Evolutionary conservation across 2,888 invertebrate species (phyloP), one percentile per base, ranked within the genome.

Genomic region (Drosophila mimica): DNA sequence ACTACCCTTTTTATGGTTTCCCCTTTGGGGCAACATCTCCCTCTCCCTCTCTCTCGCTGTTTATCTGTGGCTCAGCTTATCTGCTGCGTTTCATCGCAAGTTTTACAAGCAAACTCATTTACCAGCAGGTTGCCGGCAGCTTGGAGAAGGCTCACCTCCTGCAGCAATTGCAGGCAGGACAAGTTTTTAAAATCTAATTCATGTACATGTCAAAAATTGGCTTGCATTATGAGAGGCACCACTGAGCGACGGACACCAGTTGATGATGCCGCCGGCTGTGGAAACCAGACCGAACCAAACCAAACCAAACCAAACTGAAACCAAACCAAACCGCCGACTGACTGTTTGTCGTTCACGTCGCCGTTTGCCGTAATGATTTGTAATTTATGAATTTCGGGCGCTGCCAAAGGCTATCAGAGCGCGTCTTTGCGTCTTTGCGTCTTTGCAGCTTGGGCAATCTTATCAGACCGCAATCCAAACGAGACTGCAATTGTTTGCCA

Each of bases 141-240:
- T 60, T 67, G 43, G 15, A 9, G 40, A 11, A 36, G 54, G 57
- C 58, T 54, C 49, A 38, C 40, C 56, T n/a, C 67, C 51, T 28
- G n/a, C 74, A 54, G 77, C 81, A 77, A 82, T 72, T 79, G 82
- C 82, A 73, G 62, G 64, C 48, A 38, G 68, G 66, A 70, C 72
- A 74, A 74, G 68, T 76, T 82, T 77, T 77, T 81, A 79, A 79
- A 82, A 91, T 90, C 86, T 90, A 91, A 91, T 91, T 91, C 90
- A 91, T 91, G 91, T 91, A 89, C 90, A 88, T 87, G 86, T 90
- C 89, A 90, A 78, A 79, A 83, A 80, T 83, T 76, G 80, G 81
- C 74, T 80, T 74, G 83, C 85, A 87, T 88, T 91, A 90, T 77
- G 83, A 79, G 83, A 77, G 81, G 57, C 64, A 59, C 17, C 67